Evolutionary conservation across 2,797 vertebrate genomes (phyloP), one percentile per base, ranked within the genome.

Genomic region (Phylloscopus collybita): DNA sequence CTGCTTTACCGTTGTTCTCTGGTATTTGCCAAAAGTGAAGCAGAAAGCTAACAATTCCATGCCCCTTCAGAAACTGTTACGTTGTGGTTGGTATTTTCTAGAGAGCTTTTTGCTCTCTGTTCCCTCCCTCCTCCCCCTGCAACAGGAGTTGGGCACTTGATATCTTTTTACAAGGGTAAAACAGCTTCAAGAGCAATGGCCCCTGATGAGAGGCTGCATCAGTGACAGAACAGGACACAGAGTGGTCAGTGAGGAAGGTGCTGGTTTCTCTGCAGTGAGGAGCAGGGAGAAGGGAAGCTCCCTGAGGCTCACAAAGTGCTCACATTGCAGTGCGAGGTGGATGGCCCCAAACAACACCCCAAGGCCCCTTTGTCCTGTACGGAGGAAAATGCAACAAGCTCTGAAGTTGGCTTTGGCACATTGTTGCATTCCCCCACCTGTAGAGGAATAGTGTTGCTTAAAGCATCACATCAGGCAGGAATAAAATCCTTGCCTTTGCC

Each of bases 251-350:
- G 49, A 72, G 56, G 50, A 90, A 50, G 36, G 36, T 8, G 49
- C 11, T 0, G 2, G 7, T 44, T 79, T 45, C 49, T 44, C n/a
- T 34, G 49, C 3, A 4, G 40, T 6, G 21, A 45, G 19, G 57
- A 79, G 53, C 3, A 2, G 45, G 16, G 18, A 66, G 29, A 10
- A 4, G 6, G 16, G 21, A 75, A 84, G 34, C 8, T 13, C 13
- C 20, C 21, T 11, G 32, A n/a, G 16, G 47, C 36, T 91, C 56
- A 44, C 0, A 0, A 38, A 62, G 45, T 1, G 6, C 21, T 56
- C 23, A 23, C 34, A 10, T 19, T 36, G 42, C 5, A 8, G 12
- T 13, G 16, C 0, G 2, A 69, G 9, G 12, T 61, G 29, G 22
- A 65, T 1, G 4, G 13, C 34, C 21, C 45, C 44, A 69, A 14